These are phyloP conservation scores for Petroica traversi DNA, from an alignment of 2,113 vertebrate genomes.

Conservation along the genomic window DNA sequence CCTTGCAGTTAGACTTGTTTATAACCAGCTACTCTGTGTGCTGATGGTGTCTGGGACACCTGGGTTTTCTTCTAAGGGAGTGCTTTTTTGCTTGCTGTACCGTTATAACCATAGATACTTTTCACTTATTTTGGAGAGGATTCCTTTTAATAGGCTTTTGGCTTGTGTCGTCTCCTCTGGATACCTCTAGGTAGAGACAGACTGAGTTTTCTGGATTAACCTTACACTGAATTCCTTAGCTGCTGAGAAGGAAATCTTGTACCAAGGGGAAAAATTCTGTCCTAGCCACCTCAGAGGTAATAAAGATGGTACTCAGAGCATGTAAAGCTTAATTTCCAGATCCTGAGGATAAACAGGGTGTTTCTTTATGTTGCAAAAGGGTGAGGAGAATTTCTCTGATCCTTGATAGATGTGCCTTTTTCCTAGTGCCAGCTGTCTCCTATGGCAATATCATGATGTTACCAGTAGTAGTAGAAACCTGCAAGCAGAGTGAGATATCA, in stretches of 20 bases:
- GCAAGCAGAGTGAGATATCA: not conserved
- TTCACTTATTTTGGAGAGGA: not conserved
- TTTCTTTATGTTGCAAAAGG: not conserved
- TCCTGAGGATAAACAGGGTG: not conserved
- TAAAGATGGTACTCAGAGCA: not conserved
- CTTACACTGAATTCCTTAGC: not conserved
- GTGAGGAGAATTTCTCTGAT: not conserved
- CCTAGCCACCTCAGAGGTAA: not conserved
- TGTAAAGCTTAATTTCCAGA: not conserved
- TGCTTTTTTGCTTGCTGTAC: not conserved
- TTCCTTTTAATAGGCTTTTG: not conserved
- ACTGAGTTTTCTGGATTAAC: not conserved
- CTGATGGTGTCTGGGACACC: not conserved
- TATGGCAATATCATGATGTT: not conserved
- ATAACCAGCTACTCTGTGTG: not conserved
- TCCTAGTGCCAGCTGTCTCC: not conserved
- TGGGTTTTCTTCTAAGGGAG: not conserved
- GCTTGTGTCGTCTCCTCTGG: not conserved
- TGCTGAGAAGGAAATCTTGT: not conserved
- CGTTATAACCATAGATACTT: accelerated
- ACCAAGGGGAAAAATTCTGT: not conserved
- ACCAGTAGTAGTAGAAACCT: not conserved
- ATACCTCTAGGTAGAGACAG: not conserved
- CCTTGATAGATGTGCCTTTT: not conserved
- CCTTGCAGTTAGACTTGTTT: not conserved